Percentiles rank a stretch among this genome's conserved stretches.
These are phyloP conservation scores for Lamellibrachia columna DNA, from an alignment of 2,888 invertebrate genomes.

Conservation along the genomic window DNA sequence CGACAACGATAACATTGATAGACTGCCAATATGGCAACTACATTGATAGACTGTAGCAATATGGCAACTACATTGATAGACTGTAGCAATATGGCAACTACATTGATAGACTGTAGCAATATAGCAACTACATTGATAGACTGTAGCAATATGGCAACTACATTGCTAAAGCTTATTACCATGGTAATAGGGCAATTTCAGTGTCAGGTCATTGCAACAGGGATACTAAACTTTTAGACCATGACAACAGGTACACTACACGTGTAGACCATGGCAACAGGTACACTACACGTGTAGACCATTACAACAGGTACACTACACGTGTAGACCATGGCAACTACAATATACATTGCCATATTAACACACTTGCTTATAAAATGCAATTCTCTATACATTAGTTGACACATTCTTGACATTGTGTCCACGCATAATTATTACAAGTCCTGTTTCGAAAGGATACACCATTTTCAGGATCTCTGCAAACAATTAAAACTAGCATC, in stretches of 20 bases:
- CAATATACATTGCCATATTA: background rate
- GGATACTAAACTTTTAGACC: background rate
- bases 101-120: background rate
- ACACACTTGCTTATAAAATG: background rate
- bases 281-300: too few species aligned
- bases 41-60: too few species aligned
- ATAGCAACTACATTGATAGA: background rate
- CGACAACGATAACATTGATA: background rate
- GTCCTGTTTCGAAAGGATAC: background rate
- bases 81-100: background rate
- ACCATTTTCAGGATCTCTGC: background rate
- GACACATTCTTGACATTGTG: background rate
- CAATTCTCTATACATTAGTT: background rate
- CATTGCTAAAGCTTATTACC: background rate
- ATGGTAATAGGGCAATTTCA: background rate
- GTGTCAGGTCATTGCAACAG: background rate
- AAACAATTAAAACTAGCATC: background rate
- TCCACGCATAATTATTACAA: background rate
- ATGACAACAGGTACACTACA: background rate
- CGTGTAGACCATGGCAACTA: background rate
- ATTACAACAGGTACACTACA: too few species aligned
- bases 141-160: background rate
- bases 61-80: background rate
- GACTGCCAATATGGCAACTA: background rate
- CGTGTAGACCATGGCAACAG: too few species aligned